Base-by-base conservation (phyloP, 2,888 invertebrate species). In the Callimorpha dominula region DNA sequence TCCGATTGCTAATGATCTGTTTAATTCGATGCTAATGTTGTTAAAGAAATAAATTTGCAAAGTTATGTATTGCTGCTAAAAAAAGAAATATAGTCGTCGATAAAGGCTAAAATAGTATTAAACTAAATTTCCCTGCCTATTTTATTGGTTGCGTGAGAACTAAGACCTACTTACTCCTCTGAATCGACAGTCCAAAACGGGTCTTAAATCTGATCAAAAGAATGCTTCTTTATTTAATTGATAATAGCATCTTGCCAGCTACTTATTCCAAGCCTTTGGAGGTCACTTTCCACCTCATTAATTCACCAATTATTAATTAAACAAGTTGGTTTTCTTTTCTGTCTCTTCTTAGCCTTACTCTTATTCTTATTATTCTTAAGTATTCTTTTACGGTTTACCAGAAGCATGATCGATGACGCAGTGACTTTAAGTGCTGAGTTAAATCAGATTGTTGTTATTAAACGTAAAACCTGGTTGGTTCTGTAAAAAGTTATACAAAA, bases 1-100 rank as follows among this genome's bases (percentile, higher is more conserved):
- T 12, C 40, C 40, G 72, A 20, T 72, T 69, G 50, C 49, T 50
- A 72, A 68, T 72, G 65, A 46, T 9, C 68, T 63, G 60, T 50
- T 65, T 60, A 72, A 60, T 20, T 20, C 17, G 31, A 60, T 69
- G 63, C 14, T 64, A 20, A 68, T 54, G 15, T 60, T 20, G 31
- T 46, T 31, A 57, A 43, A 68, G 42, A 69, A 42, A 65, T 69
- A 69, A 50, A 72, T 52, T 63, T 54, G 40, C 54, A 57, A 49
- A 60, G n/a, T 49, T 42, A 57, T 31, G 31, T 17, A 15, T 7
- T 46, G 54, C 5, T 65, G 60, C 40, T 65, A 60, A 63, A 20
- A 66, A 46, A 49, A 71, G 49, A 71, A 65, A 65, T 71, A 65
- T 42, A 49, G 40, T n/a, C 9, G 46, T 46, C 46, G 9, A 43